Conservation (phyloP, 2,797 vertebrate species). For the Sebastes kiyomatsui region DNA sequence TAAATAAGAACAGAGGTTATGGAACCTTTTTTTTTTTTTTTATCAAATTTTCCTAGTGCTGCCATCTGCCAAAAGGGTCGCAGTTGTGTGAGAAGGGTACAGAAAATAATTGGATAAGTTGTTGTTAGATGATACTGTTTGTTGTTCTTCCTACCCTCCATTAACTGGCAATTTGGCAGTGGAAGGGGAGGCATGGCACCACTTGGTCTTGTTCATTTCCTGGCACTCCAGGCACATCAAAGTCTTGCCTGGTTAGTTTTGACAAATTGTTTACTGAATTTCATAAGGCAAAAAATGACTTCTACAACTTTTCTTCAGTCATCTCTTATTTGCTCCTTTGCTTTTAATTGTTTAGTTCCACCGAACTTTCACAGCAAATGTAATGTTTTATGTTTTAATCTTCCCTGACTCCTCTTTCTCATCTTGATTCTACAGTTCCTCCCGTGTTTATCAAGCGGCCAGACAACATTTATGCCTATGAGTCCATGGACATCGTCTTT, state of each 20-base stretch:
- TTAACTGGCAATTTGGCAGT: constrained; percentile 34
- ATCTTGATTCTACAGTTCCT: constrained; percentile 79
- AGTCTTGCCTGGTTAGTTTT: constrained; percentile 17
- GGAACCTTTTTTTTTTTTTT: neutral
- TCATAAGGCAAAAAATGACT: neutral
- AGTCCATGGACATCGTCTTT: constrained; percentile 96
- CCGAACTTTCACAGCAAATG: neutral
- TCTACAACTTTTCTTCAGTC: neutral
- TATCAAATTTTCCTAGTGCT: constrained; percentile 7
- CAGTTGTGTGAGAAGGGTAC: neutral
- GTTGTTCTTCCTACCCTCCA: constrained; percentile 10
- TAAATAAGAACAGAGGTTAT: constrained; percentile 1
- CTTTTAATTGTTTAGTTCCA: neutral
- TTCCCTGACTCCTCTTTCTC: neutral
- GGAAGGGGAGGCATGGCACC: constrained; percentile 17
- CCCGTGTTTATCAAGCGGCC: constrained; percentile 90
- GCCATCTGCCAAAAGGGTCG: constrained; percentile 10
- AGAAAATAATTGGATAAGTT: constrained; percentile 34
- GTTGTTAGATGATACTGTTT: constrained; percentile 14
- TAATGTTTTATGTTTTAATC: neutral
- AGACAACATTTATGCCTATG: constrained; percentile 90
- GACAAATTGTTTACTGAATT: constrained; percentile 24
- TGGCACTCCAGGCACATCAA: neutral
- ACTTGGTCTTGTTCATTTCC: constrained; percentile 29
- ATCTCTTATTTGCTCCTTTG: neutral